phyloP scores from a whole-genome alignment of 2,797 vertebrate species.

The Bryconaethiops microstoma region DNA sequence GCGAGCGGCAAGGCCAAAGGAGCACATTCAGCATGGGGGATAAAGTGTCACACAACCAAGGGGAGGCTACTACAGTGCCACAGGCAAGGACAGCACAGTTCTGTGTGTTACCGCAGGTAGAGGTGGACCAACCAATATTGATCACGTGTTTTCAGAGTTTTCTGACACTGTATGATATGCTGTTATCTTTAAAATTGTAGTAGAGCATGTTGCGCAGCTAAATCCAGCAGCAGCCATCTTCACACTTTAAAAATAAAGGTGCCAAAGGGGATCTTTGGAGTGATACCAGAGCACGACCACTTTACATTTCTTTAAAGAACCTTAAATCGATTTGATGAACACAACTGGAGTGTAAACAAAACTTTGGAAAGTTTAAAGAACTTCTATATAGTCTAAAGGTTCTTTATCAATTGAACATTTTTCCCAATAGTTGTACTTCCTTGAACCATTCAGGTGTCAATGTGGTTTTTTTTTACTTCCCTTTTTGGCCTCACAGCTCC shows the following conservation, averaged over 20 bases:
- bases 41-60: constrained; percentile 4
- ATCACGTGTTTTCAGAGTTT: background rate
- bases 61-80: constrained; percentile 18
- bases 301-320: background rate
- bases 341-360: background rate
- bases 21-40: constrained; percentile 11
- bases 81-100: constrained; percentile 1
- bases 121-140: background rate
- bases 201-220: background rate
- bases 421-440: background rate
- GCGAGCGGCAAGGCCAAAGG: constrained; percentile 23
- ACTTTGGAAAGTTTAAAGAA: background rate
- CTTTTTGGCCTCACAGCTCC: too few relatives aligned
- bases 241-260: background rate
- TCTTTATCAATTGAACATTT: background rate
- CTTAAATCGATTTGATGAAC: background rate
- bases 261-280: background rate
- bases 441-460: background rate
- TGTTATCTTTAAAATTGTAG: background rate
- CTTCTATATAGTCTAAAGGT: background rate
- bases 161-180: background rate
- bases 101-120: background rate
- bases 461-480: background rate
- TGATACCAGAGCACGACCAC: too few relatives aligned
- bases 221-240: background rate